Evolutionary conservation across 2,888 invertebrate genomes (phyloP).

Genomic region (Pachymerium ferrugineum): DNA sequence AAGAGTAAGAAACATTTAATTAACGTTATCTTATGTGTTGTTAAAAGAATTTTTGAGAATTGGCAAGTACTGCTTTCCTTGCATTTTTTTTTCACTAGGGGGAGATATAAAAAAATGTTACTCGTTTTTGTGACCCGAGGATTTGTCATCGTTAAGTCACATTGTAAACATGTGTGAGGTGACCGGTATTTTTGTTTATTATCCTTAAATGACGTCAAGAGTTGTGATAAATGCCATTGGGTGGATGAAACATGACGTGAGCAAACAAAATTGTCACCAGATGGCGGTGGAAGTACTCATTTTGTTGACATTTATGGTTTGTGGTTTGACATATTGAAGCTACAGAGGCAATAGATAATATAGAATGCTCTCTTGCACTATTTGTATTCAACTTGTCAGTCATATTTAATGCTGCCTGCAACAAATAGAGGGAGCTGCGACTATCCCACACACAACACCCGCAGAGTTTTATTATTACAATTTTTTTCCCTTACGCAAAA

Average conservation of each 20-base stretch:
- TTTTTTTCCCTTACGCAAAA: neutral
- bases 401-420: slow-evolving; percentile 12
- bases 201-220: slow-evolving; percentile 14
- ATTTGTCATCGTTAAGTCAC: slow-evolving; percentile 9
- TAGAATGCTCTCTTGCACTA: neutral
- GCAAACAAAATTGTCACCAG: slow-evolving; percentile 14
- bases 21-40: neutral
- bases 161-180: slow-evolving; percentile 19
- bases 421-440: too few species aligned
- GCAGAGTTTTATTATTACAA: neutral
- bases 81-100: too few species aligned
- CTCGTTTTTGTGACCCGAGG: slow-evolving; percentile 1
- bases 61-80: too few species aligned
- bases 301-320: neutral
- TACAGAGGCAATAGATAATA: slow-evolving; percentile 6
- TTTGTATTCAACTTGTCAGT: slow-evolving; percentile 6
- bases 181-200: slow-evolving; percentile 11
- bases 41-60: too few species aligned
- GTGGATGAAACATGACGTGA: slow-evolving; percentile 14
- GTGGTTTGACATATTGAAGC: slow-evolving; percentile 18
- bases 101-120: neutral
- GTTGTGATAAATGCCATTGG: slow-evolving; percentile 18
- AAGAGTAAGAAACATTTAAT: neutral
- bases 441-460: neutral
- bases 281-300: slow-evolving; percentile 9